Conservation (phyloP, 2,888 invertebrate species). For the Campopleginae sp. region DNA sequence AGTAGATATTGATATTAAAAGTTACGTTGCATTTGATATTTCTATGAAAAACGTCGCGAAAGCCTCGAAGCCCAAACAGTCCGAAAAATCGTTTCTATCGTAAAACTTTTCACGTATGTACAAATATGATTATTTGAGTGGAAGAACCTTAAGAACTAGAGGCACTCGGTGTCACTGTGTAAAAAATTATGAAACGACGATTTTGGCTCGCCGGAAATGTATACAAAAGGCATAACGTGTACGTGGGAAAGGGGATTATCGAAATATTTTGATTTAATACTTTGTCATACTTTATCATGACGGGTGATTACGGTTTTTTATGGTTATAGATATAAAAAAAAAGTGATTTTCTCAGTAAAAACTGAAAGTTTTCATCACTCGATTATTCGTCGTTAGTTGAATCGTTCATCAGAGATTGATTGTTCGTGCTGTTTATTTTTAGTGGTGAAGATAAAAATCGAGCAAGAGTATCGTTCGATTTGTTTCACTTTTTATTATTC, state of each 20-base stretch:
- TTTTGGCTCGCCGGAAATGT: constrained; percentile 26
- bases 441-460: not conserved
- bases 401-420: not conserved
- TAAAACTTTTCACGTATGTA: constrained; percentile 52
- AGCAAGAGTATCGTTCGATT: constrained; percentile 34
- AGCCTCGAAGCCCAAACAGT: constrained; percentile 36
- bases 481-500: constrained; percentile 71
- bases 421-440: not conserved
- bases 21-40: constrained; percentile 2
- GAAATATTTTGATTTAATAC: constrained; percentile 53
- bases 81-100: constrained; percentile 35
- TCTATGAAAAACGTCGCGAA: constrained; percentile 6
- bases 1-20: constrained; percentile 3
- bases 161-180: constrained; percentile 47
- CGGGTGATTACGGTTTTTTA: not conserved
- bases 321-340: not conserved
- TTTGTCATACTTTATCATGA: constrained; percentile 31
- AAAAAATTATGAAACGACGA: constrained; percentile 54
- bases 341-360: not conserved
- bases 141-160: constrained; percentile 34
- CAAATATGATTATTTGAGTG: constrained; percentile 40
- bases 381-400: not conserved
- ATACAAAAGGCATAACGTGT: constrained; percentile 39
- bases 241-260: constrained; percentile 32
- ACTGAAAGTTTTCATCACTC: not conserved